Evolutionary conservation across 2,113 vertebrate species (phyloP), one percentile per base, ranked within the genome.

Genomic region (Nycticorax nycticorax): DNA sequence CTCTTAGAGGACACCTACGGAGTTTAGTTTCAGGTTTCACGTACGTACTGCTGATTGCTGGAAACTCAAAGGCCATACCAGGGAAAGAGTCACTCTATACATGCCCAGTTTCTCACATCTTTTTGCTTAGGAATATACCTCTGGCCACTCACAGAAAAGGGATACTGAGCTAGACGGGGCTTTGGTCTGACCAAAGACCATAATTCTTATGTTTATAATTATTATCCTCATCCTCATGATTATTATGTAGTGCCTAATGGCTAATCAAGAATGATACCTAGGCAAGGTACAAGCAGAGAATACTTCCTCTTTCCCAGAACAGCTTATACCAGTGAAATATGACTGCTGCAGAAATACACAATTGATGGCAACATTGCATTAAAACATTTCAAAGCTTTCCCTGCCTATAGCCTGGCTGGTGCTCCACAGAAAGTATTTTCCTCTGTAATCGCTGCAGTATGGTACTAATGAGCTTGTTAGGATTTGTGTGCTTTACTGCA

Each of bases 391-490:
- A 77, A 81, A 94, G 75, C 75, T 74, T 84, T 71, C 35, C 10
- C 27, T 78, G 47, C 52, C 9, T 75, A 16, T 32, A 84, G 59
- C 41, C 47, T 78, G 68, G 62, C 32, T 79, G 13, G 59, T 20
- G 64, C 76, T 89, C 88, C 88, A 90, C 64, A 80, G 92, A 96
- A 95, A 76, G 64, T 60, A 37, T 78, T 96, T 88, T 84, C 48
- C 72, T 94, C 83, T 91, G 68, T 93, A 96, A 96, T 96, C 90
- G 93, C 79, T 96, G 92, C 90, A 84, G 83, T 88, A 23, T 77
- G 83, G 85, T 89, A 47, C 88, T 97, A 96, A 96, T 86, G 92
- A 95, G 76, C 95, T 97, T 90, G 92, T 95, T 95, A 96, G 95
- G 82, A 79, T 96, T 96, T 96, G 89, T 96, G 91, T 93, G 67